These are phyloP conservation scores for Mus minutoides DNA, from an alignment of 2,797 vertebrate genomes.

Conservation along the genomic window DNA sequence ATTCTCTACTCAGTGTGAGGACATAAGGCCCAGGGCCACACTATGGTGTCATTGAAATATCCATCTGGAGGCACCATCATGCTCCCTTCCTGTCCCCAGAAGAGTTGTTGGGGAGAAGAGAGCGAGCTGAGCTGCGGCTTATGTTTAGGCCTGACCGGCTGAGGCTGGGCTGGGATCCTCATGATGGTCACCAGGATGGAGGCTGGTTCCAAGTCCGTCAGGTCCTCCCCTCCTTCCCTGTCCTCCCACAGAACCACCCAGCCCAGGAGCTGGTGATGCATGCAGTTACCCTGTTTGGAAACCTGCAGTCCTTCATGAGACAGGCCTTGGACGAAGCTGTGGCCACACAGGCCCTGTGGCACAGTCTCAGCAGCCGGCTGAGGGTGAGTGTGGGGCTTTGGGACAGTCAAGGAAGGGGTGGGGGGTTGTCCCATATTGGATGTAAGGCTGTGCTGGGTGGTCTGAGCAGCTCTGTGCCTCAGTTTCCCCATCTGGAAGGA, in stretches of 20 bases:
- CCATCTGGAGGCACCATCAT: background rate
- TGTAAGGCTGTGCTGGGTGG: background rate
- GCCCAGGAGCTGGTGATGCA: slow-evolving; percentile 50
- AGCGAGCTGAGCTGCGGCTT: background rate
- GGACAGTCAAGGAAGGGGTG: background rate
- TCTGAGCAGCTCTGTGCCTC: background rate
- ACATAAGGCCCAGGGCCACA: background rate
- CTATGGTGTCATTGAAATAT: background rate
- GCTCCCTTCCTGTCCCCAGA: accelerated
- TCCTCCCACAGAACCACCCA: background rate
- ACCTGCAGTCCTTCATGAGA: slow-evolving; percentile 83
- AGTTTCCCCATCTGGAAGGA: background rate
- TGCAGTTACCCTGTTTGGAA: slow-evolving; percentile 60
- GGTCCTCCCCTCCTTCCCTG: accelerated
- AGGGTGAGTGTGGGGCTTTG: slow-evolving; percentile 79
- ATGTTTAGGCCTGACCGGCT: background rate
- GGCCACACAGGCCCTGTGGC: slow-evolving; percentile 86
- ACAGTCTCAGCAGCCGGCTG: slow-evolving; percentile 79
- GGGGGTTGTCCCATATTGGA: accelerated
- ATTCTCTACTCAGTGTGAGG: background rate
- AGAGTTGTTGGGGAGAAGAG: background rate
- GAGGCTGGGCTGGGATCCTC: background rate
- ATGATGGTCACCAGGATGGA: accelerated
- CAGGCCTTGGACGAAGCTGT: slow-evolving; percentile 87
- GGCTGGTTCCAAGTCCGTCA: accelerated